Base-by-base conservation (phyloP, 2,888 invertebrate genomes). In the Parthenolecanium corni region DNA sequence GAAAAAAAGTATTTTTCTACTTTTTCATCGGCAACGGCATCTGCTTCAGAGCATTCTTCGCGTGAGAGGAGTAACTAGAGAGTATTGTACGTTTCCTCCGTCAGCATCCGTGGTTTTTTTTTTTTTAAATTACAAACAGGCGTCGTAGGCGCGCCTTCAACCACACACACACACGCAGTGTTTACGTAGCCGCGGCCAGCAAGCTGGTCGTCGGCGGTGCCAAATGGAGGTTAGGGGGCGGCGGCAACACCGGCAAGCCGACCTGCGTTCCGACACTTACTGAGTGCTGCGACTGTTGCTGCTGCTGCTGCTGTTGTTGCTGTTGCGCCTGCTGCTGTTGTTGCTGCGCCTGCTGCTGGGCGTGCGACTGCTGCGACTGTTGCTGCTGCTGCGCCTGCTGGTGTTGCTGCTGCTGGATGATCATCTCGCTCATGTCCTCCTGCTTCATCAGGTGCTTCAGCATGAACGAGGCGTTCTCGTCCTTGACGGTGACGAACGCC, bases 201-300 rank as follows among this genome's bases (percentile, higher is more conserved):
- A 66, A 64, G 54, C 64, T 67, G 36, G 67, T 66, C 51, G 68
- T 68, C 31, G 69, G 69, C 16, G 69, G 68, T 52, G 69, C 67
- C 51, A 70, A 67, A 65, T 69, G 69, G 9, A 69, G 64, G 31
- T 68, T 68, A 38, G 70, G 68, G 67, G 68, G 57, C 21, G 68
- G 68, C 16, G 66, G 66, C 20, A 70, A 66, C 52, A 69, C 67
- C 31, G 70, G 70, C 38, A 69, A 65, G 21, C 70, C 69, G 56
- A 69, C 70, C 62, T 70, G 70, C 21, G 70, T 70, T n/a, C 69
- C 69, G 4, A 70, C 70, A 56, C 68, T 69, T 24, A 70, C 70
- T 24, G 68, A 67, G 52, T 68, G 68, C n/a, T 67, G 62, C 9
- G 66, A 67, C 4, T 63, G 64, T 21, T 21, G 47, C 12, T 16